Evolutionary conservation across 2,797 vertebrate genomes (phyloP).

Genomic region (Fistularia commersonii): DNA sequence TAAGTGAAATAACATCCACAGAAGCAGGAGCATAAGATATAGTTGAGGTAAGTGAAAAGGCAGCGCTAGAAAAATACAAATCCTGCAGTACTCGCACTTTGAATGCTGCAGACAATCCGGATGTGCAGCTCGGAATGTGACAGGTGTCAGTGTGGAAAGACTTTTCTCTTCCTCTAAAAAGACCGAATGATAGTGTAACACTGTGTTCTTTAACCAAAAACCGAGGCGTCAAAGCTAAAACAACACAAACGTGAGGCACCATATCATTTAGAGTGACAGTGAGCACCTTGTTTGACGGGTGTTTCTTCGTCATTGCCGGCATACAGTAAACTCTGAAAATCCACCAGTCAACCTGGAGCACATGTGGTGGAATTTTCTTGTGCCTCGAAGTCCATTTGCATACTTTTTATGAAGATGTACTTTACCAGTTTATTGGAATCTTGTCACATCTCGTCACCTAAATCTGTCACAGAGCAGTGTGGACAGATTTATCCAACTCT

Average conservation of each 20-base stretch:
- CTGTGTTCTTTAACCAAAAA: conserved; percentile 34
- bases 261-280: conserved; percentile 35
- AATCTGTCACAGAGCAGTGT: too few relatives aligned
- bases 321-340: conserved; percentile 16
- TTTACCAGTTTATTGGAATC: too few relatives aligned
- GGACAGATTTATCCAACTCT: too few relatives aligned
- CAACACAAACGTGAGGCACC: conserved; percentile 23
- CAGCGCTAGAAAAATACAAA: conserved; percentile 10
- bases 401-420: too few relatives aligned
- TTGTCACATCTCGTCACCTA: too few relatives aligned
- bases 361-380: conserved; percentile 17
- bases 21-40: neutral
- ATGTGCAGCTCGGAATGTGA: conserved; percentile 32
- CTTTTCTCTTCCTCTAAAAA: conserved; percentile 20
- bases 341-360: conserved; percentile 21
- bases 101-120: neutral
- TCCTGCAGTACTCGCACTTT: conserved; percentile 24
- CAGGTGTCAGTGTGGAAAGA: conserved; percentile 54
- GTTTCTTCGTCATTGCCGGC: conserved; percentile 2
- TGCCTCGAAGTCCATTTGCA: too few relatives aligned
- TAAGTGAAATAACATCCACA: conserved; percentile 1
- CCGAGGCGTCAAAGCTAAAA: conserved; percentile 31
- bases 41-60: conserved; percentile 1
- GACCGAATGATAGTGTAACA: conserved; percentile 27
- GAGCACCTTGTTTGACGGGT: conserved; percentile 15